phyloP scores from a whole-genome alignment of 2,113 vertebrate genomes.

The Mus spicilegus region DNA sequence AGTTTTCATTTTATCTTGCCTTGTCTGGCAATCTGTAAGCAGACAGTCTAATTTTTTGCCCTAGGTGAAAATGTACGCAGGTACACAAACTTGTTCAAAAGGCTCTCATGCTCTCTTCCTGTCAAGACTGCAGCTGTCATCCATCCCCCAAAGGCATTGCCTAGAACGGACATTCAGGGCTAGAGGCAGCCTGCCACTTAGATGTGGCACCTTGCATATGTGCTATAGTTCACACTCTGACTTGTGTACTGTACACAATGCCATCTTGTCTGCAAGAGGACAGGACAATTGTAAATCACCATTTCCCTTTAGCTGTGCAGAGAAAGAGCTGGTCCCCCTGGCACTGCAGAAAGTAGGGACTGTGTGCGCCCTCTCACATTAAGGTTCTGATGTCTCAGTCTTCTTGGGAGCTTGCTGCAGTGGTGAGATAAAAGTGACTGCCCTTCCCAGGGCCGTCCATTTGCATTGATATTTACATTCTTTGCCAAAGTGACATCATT shows the following conservation, averaged over 20 bases:
- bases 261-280: constrained; percentile 28
- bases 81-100: background rate
- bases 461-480: constrained; percentile 82
- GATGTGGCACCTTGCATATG: constrained; percentile 45
- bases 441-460: constrained; percentile 76
- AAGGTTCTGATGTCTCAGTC: constrained; percentile 37
- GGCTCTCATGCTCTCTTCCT: constrained; percentile 8
- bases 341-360: constrained; percentile 1
- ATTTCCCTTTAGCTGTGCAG: constrained; percentile 16
- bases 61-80: background rate
- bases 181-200: constrained; percentile 48
- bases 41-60: constrained; percentile 9
- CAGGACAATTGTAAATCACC: background rate
- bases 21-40: background rate
- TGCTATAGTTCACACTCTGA: background rate
- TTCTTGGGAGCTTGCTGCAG: background rate
- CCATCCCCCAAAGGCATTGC: constrained; percentile 9
- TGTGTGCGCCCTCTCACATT: background rate
- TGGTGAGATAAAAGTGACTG: constrained; percentile 75
- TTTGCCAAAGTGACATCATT: constrained; percentile 85
- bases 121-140: constrained; percentile 40
- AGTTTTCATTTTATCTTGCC: background rate
- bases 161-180: background rate
- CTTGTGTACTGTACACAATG: constrained; percentile 12
- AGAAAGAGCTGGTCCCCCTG: background rate